Evolutionary conservation across 2,888 invertebrate species (phyloP), one percentile per base, ranked within the genome.

Genomic region (Platyscelio sp.): DNA sequence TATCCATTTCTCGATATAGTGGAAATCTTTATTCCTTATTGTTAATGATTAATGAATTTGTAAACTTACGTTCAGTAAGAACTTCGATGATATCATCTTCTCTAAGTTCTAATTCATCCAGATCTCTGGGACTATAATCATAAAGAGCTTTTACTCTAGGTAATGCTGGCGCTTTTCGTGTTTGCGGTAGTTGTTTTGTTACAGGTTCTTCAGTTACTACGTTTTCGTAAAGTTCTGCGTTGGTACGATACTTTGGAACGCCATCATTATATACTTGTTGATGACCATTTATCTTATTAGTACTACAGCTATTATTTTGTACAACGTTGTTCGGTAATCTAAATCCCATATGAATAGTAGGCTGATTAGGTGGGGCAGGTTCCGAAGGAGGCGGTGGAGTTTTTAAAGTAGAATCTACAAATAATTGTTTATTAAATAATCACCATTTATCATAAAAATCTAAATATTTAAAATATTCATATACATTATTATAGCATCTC

Each of bases 121-220:
- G 94, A 91, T 96, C 96, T 89, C 95, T 95, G 3, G 96, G 96
- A 87, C 94, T 95, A 89, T 96, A 96, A 43, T 95, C 95, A 91
- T 95, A 96, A 71, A 96, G 92, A 9, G 95, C 95, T 86, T 93
- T 93, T 58, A 95, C 95, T 85, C 94, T 94, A 27, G 95, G 95
- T 72, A 93, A 91, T 0, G 88, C 87, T 9, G 88, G 91, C 6
- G 95, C 94, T 86, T 94, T 94, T n/a, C 94, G 93, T 0, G 89
- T n/a, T n/a, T n/a, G n/a, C n/a, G n/a, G n/a, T n/a, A n/a, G n/a
- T n/a, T n/a, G 86, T 71, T 43, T 75, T 11, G 56, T 6, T 3
- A 22, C 26, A 11, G 75, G 56, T 60, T 70, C 70, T 24, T 49
- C 6, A 13, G n/a, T 7, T 3, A 76, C 56, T n/a, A 71, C 40